Conservation (phyloP, 2,888 invertebrate species). For the Spisula solida region DNA sequence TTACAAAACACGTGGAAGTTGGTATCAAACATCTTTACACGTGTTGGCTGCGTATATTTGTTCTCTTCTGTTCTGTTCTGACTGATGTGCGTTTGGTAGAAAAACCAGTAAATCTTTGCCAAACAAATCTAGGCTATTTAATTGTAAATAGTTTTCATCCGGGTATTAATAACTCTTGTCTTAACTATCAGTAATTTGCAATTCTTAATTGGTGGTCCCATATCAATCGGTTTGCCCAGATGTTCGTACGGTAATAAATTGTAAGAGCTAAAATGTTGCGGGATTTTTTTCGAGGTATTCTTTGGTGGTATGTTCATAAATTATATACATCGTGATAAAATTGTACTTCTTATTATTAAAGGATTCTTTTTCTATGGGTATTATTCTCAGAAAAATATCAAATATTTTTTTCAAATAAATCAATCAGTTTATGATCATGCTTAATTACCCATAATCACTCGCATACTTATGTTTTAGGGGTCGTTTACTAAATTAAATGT, state of each 20-base stretch:
- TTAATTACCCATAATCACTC: background rate
- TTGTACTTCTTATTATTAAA: background rate
- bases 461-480: background rate
- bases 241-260: conserved; percentile 39
- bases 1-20: no score
- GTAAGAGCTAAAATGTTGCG: conserved; percentile 25
- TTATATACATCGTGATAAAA: background rate
- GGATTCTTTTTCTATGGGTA: background rate
- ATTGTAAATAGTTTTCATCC: conserved; percentile 44
- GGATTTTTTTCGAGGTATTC: background rate
- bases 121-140: conserved; percentile 30
- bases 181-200: conserved; percentile 43
- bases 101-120: conserved; percentile 51
- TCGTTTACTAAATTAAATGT: background rate
- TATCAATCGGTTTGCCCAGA: conserved; percentile 36
- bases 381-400: background rate
- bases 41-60: background rate
- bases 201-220: conserved; percentile 62
- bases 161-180: conserved; percentile 52
- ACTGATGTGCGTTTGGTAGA: background rate
- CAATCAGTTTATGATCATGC: background rate
- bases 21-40: background rate
- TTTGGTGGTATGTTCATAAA: conserved; percentile 25
- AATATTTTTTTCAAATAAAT: background rate
- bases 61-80: background rate